phyloP scores from a whole-genome alignment of 2,888 invertebrate genomes.

The Drosophila borborema region DNA sequence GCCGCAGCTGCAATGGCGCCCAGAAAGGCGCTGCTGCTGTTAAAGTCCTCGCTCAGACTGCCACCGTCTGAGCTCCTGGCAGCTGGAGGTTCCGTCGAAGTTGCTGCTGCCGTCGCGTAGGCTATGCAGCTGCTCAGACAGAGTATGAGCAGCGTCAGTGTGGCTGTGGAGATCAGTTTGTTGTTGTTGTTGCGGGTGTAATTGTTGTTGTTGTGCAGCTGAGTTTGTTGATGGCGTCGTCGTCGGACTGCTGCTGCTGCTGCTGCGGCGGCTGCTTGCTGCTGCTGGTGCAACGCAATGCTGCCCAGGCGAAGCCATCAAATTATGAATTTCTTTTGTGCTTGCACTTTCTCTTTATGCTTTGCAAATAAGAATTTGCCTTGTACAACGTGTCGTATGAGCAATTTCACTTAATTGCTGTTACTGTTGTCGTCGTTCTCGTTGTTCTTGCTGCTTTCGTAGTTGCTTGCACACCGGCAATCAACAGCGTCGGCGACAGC shows the following conservation, averaged over 20 bases:
- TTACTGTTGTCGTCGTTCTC: slow-evolving; percentile 10
- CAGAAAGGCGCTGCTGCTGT: slow-evolving; percentile 65
- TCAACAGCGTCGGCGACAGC: slow-evolving; percentile 36
- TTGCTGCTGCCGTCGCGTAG: slow-evolving; percentile 53
- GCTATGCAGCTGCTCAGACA: slow-evolving; percentile 74
- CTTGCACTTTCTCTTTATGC: slow-evolving; percentile 2
- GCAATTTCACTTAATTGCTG: slow-evolving; percentile 14
- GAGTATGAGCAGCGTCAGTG: slow-evolving; percentile 69
- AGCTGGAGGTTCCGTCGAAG: slow-evolving; percentile 9
- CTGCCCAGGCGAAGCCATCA: slow-evolving; percentile 72
- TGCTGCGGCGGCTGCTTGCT: slow-evolving; percentile 43
- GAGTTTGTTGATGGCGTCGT: slow-evolving; percentile 43
- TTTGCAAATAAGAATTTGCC: not conserved
- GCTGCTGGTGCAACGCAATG: slow-evolving; percentile 56
- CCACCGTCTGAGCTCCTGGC: slow-evolving; percentile 12
- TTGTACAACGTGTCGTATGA: slow-evolving; percentile 35
- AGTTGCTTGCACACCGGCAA: slow-evolving; percentile 29
- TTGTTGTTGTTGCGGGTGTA: slow-evolving; percentile 47
- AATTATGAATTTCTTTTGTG: slow-evolving; percentile 20
- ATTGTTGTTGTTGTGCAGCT: slow-evolving; percentile 25
- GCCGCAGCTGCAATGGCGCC: slow-evolving; percentile 55
- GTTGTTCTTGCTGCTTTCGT: slow-evolving; percentile 2
- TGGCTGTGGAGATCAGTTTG: slow-evolving; percentile 75
- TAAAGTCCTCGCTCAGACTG: slow-evolving; percentile 45
- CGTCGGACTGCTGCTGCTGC: slow-evolving; percentile 39